phyloP scores from a whole-genome alignment of 2,797 vertebrate species.

The Tragopan temminckii region DNA sequence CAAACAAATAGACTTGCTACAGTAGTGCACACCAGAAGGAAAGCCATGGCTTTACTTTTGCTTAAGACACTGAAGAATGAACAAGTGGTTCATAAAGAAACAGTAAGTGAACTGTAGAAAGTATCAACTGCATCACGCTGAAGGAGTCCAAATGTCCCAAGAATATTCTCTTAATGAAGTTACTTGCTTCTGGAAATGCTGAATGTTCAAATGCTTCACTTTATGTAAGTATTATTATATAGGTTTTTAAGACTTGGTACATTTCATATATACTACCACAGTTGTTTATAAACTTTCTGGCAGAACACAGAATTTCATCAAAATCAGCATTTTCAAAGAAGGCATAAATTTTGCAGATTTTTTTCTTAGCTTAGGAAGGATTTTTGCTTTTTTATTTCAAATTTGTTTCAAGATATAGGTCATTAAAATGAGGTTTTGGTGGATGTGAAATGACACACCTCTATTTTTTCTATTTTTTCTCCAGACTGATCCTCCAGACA shows the following conservation, averaged over 20 bases:
- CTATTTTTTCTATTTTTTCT: not conserved
- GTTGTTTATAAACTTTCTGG: not conserved
- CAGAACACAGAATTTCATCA: not conserved
- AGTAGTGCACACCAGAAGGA: not conserved
- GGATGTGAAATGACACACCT: not conserved
- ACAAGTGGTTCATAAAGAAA: not conserved
- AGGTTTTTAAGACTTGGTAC: not conserved
- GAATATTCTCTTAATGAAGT: not conserved
- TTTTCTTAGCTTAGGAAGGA: not conserved
- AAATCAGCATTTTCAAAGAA: not conserved
- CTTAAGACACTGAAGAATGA: not conserved
- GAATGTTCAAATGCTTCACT: not conserved
- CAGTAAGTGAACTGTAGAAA: not conserved
- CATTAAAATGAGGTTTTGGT: not conserved
- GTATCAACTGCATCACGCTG: not conserved
- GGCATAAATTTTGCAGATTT: not conserved
- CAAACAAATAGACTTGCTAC: slow-evolving; percentile 7
- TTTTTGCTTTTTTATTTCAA: not conserved
- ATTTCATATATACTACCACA: not conserved
- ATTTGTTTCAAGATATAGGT: not conserved
- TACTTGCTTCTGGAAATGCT: not conserved
- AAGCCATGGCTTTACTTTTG: not conserved
- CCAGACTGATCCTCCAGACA: not conserved
- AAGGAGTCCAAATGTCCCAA: not conserved
- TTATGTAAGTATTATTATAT: not conserved